Percentiles rank a stretch among this genome's conserved stretches.
These are phyloP conservation scores for Torymus auratus DNA, from an alignment of 2,888 invertebrate genomes.

Conservation along the genomic window DNA sequence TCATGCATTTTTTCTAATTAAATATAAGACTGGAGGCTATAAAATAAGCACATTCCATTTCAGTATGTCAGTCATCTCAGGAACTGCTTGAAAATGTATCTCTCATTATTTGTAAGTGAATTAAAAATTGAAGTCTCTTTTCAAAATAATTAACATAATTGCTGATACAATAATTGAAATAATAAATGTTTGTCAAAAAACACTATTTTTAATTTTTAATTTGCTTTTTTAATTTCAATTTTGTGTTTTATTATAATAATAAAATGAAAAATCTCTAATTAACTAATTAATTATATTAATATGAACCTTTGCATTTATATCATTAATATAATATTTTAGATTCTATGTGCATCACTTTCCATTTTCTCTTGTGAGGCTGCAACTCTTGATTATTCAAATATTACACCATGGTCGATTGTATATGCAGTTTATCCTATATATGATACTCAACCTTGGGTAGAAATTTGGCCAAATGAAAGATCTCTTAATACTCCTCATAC, in stretches of 20 bases:
- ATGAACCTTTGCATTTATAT: too few relatives aligned
- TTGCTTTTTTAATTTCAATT: constrained; percentile 10
- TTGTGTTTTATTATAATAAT: constrained; percentile 1
- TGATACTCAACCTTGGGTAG: constrained; percentile 31
- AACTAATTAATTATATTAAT: too few relatives aligned
- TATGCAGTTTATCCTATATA: constrained; percentile 42
- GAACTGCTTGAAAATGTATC: constrained; percentile 35
- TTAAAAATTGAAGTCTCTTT: not conserved
- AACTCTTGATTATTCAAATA: constrained; percentile 46
- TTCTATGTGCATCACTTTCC: constrained; percentile 23
- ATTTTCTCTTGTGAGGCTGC: constrained; percentile 33
- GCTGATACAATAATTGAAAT: too few relatives aligned
- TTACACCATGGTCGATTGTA: constrained; percentile 41
- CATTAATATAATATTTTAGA: constrained; percentile 31
- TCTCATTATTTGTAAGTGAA: constrained; percentile 44
- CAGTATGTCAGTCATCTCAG: constrained; percentile 3
- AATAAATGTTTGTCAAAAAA: not conserved
- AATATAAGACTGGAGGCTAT: constrained; percentile 9
- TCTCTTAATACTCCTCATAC: constrained; percentile 14
- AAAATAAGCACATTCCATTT: constrained; percentile 7
- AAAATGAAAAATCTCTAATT: too few relatives aligned
- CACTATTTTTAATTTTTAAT: constrained; percentile 1
- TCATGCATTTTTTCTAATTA: not conserved
- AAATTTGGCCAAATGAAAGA: constrained; percentile 39
- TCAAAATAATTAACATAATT: too few relatives aligned